A percentile compares a stretch with the other conserved stretches of the same genome.
These are phyloP conservation scores for Diceros bicornis DNA, from an alignment of 2,797 vertebrate species.

Conservation along the genomic window DNA sequence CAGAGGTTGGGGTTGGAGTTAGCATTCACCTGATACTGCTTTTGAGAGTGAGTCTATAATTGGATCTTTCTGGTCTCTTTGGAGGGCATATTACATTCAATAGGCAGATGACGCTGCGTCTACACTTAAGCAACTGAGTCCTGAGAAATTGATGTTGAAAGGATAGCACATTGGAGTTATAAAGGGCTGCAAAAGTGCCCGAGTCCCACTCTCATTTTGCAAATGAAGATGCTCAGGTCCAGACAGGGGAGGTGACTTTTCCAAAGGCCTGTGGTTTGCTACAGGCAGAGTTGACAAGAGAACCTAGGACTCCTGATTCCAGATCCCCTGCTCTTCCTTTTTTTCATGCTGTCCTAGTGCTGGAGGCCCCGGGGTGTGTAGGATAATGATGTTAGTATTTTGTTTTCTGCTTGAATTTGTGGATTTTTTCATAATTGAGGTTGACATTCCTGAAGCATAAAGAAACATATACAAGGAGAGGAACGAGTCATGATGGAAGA, in stretches of 20 bases:
- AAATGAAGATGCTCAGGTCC: neutral
- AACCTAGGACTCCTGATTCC: neutral
- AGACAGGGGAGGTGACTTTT: neutral
- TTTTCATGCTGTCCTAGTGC: too few species aligned
- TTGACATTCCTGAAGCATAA: neutral
- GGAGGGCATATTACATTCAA: neutral
- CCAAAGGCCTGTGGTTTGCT: neutral
- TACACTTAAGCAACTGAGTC: neutral
- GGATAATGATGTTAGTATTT: neutral
- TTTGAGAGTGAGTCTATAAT: neutral
- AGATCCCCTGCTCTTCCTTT: neutral
- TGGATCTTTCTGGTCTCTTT: neutral
- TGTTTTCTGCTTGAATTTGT: neutral
- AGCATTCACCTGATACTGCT: neutral
- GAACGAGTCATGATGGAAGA: neutral
- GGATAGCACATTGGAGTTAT: neutral
- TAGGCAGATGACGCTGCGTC: neutral
- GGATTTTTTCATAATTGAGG: neutral
- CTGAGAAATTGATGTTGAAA: neutral
- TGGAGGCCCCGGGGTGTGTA: neutral
- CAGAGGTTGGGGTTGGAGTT: neutral
- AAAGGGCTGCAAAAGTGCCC: neutral
- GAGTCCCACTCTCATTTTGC: neutral
- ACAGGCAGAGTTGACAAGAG: neutral
- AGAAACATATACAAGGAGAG: neutral